Evolutionary conservation across 2,797 vertebrate genomes (phyloP), one percentile per base, ranked within the genome.

Genomic region (Thunnus albacares): DNA sequence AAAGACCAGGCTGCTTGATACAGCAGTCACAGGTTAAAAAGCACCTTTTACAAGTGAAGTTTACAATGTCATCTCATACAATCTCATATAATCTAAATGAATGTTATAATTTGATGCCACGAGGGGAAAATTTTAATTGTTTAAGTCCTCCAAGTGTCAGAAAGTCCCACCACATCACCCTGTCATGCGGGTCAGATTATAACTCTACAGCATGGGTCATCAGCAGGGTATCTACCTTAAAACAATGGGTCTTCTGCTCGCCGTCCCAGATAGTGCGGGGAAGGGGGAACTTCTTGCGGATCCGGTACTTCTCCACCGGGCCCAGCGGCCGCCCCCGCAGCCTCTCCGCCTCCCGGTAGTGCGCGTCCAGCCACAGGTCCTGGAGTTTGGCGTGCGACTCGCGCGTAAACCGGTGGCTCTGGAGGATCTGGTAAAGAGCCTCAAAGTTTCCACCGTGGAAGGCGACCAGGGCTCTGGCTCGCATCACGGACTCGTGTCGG

Each of bases 221-320:
- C 11, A 8, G 22, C 5, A 3, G 18, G 6, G 26, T 11, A 15
- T 81, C 89, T 91, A 96, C 95, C 95, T 96, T 96, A 14, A 96
- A 96, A 80, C 96, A 96, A 68, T 96, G 96, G 1, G 96, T 96
- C 82, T 96, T 96, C 91, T 96, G 96, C 87, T 96, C 96, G 3
- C 96, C 96, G 57, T 96, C 96, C 96, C 96, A 96, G 89, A 96
- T 96, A 24, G 96, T 96, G 45, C 95, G 90, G 6, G 96, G 96
- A 69, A 96, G 92, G 0, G 96, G 96, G 68, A 96, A 96, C 95
- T 96, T 96, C 95, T 96, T 96, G 62, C 96, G 95, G 78, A 96
- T 96, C 17, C 96, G 93, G 87, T 96, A 96, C 80, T 96, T 96
- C 89, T 96, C 96, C 88, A 96, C 96, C 0, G 96, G 95, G 0